Conservation (phyloP, 2,797 vertebrate genomes). For the Falco cherrug region DNA sequence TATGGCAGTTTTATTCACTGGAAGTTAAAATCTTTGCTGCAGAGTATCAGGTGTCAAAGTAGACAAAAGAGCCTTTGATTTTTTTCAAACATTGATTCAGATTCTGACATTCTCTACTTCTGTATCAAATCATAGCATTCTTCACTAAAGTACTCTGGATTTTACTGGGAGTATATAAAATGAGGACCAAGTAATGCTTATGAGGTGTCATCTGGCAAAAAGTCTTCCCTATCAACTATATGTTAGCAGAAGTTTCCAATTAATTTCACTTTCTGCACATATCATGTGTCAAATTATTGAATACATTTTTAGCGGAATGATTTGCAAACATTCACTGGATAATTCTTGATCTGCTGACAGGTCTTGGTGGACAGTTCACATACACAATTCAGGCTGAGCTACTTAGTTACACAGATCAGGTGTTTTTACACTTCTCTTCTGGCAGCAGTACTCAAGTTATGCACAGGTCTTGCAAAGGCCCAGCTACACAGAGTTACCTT, state of each 20-base stretch:
- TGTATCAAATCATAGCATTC: neutral
- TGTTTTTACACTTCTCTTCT: neutral
- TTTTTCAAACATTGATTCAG: constrained; percentile 11
- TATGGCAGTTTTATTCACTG: neutral
- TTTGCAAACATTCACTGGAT: neutral
- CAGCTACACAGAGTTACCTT: neutral
- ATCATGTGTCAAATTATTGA: neutral
- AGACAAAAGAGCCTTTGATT: constrained; percentile 59
- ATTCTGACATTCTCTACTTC: neutral
- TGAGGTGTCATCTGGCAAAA: neutral
- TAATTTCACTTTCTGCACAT: neutral
- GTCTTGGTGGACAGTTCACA: neutral
- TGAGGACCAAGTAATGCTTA: neutral
- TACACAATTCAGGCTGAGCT: neutral
- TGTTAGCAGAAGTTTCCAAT: neutral
- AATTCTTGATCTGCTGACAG: neutral
- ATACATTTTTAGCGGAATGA: neutral
- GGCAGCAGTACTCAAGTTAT: neutral
- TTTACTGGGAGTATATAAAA: neutral
- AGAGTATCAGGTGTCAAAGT: constrained; percentile 45
- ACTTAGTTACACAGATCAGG: neutral
- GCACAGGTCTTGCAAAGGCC: neutral
- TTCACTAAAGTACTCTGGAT: neutral
- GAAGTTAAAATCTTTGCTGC: constrained; percentile 29
- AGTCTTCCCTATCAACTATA: neutral